These are phyloP conservation scores for Lacanobia oleracea DNA, from an alignment of 2,888 invertebrate species.

Conservation along the genomic window DNA sequence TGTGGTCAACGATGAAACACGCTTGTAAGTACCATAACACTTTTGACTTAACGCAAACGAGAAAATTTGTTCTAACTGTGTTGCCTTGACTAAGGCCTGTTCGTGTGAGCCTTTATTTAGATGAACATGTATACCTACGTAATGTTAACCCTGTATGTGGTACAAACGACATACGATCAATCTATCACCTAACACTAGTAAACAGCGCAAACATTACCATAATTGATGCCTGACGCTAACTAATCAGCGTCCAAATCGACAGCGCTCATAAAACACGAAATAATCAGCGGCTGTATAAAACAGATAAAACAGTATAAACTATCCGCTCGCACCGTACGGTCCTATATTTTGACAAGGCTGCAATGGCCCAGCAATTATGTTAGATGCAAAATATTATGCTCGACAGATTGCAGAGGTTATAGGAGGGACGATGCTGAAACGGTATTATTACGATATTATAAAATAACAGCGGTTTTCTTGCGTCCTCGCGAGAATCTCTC, in stretches of 20 bases:
- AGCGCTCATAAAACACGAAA: constrained; percentile 26
- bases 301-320: constrained; percentile 50
- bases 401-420: constrained; percentile 24
- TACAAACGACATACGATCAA: neutral
- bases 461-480: too few relatives aligned
- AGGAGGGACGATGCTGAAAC: constrained; percentile 28
- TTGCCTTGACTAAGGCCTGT: too few relatives aligned
- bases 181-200: neutral
- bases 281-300: constrained; percentile 15
- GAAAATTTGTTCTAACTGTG: too few relatives aligned
- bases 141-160: too few relatives aligned
- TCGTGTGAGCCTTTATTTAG: too few relatives aligned
- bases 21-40: too few relatives aligned
- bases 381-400: constrained; percentile 44
- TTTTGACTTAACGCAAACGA: too few relatives aligned
- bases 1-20: too few relatives aligned
- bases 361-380: constrained; percentile 61
- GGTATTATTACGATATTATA: neutral
- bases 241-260: constrained; percentile 28
- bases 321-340: constrained; percentile 1
- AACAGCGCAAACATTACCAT: constrained; percentile 26
- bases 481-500: too few relatives aligned
- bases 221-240: constrained; percentile 13
- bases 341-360: constrained; percentile 61
- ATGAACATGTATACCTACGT: too few relatives aligned